Conservation (phyloP, 2,888 invertebrate species). For the Abrostola triplasia region DNA sequence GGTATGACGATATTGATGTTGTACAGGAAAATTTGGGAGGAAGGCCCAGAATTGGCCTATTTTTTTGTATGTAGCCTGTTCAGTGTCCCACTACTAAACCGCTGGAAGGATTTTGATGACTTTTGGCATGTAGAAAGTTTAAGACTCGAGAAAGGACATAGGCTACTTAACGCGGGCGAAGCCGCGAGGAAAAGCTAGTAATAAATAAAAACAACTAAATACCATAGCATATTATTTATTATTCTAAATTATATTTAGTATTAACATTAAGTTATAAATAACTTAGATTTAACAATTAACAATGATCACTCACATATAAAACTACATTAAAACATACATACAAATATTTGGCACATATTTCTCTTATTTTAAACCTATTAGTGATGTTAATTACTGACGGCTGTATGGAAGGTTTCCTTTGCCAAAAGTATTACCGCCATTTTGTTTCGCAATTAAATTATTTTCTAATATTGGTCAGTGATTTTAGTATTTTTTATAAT, state of each 20-base stretch:
- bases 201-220: slow-evolving; percentile 8
- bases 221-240: slow-evolving; percentile 37
- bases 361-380: slow-evolving; percentile 16
- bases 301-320: slow-evolving; percentile 43
- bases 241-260: slow-evolving; percentile 30
- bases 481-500: not conserved
- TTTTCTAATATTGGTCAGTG: not conserved
- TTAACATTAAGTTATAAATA: slow-evolving; percentile 26
- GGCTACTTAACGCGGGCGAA: too few relatives aligned
- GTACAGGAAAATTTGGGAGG: too few relatives aligned
- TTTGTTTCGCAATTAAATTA: not conserved
- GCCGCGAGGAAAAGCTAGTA: not conserved
- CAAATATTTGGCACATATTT: slow-evolving; percentile 48
- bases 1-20: too few relatives aligned
- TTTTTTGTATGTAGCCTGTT: too few relatives aligned
- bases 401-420: too few relatives aligned
- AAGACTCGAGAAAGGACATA: too few relatives aligned
- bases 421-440: not conserved
- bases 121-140: too few relatives aligned
- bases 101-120: too few relatives aligned
- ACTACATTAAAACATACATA: slow-evolving; percentile 35
- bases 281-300: slow-evolving; percentile 11
- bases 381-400: not conserved
- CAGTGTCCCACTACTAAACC: too few relatives aligned
- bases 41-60: too few relatives aligned